Conservation (phyloP, 1,140 invertebrate genomes). For the Monomorium pharaonis region DNA sequence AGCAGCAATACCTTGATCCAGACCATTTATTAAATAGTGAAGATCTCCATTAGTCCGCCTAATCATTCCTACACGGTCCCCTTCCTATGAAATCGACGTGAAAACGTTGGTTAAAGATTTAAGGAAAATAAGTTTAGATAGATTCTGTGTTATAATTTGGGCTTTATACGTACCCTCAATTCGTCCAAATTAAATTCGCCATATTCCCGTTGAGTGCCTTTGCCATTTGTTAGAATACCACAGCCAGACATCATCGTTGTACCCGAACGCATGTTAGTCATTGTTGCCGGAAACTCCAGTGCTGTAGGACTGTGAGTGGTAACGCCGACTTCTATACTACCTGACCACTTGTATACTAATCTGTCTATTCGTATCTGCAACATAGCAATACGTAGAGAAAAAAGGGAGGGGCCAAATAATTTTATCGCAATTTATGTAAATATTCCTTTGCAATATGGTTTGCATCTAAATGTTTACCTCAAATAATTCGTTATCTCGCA, state of each 20-base stretch:
- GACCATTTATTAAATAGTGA: slow-evolving; percentile 97
- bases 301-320: slow-evolving; percentile 96
- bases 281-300: slow-evolving; percentile 97
- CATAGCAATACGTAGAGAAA: not conserved
- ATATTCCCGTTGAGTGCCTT: slow-evolving; percentile 96
- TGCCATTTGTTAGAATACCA: slow-evolving; percentile 97
- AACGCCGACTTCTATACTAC: slow-evolving; percentile 97
- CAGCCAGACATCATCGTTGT: slow-evolving; percentile 99
- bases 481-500: slow-evolving; percentile 96
- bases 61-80: slow-evolving; percentile 95
- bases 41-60: slow-evolving; percentile 92
- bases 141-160: not conserved
- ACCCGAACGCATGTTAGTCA: slow-evolving; percentile 98
- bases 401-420: not conserved
- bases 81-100: slow-evolving; percentile 87
- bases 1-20: slow-evolving; percentile 96
- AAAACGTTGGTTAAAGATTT: slow-evolving; percentile 18
- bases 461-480: slow-evolving; percentile 87
- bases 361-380: slow-evolving; percentile 93
- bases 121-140: slow-evolving; percentile 12
- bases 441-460: not conserved
- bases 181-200: slow-evolving; percentile 98
- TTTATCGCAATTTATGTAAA: not conserved
- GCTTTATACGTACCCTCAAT: slow-evolving; percentile 88
- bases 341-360: slow-evolving; percentile 96